Percentiles rank a stretch among this genome's conserved stretches.
phyloP scores from a whole-genome alignment of 2,797 vertebrate genomes.

The Neostethus bicornis region DNA sequence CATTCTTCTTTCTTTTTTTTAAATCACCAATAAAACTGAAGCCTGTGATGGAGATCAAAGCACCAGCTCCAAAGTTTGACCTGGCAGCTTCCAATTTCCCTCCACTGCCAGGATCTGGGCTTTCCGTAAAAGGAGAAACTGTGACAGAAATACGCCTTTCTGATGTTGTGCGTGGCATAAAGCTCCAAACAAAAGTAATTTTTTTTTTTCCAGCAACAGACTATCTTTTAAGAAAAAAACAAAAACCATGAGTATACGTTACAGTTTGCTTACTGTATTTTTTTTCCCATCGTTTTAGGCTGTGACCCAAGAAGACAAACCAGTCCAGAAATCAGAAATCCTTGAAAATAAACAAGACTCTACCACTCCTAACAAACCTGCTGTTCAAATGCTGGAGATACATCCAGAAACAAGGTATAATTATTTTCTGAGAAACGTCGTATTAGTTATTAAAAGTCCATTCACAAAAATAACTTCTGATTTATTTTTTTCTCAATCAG shows the following conservation, averaged over 20 bases:
- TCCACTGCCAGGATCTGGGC: conserved; percentile 91
- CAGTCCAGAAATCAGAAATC: conserved; percentile 33
- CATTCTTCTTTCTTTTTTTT: not conserved
- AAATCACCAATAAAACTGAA: conserved; percentile 59
- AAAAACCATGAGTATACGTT: not conserved
- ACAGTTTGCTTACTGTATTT: not conserved
- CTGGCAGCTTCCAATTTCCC: conserved; percentile 93
- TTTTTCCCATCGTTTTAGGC: conserved; percentile 34
- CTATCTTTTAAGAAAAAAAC: not conserved
- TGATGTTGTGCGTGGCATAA: conserved; percentile 91
- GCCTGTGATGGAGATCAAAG: conserved; percentile 82
- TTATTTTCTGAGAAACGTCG: not conserved
- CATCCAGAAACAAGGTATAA: conserved; percentile 57
- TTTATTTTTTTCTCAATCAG: conserved; percentile 39
- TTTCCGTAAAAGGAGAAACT: conserved; percentile 81
- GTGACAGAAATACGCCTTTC: conserved; percentile 91
- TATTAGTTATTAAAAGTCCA: not conserved
- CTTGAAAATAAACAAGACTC: conserved; percentile 15
- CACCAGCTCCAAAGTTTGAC: conserved; percentile 92
- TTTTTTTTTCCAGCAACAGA: not conserved
- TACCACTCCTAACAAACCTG: conserved; percentile 21
- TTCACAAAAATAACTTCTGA: not conserved
- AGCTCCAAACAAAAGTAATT: conserved; percentile 84
- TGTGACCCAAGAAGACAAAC: conserved; percentile 49
- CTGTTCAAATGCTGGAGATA: conserved; percentile 9